Evolutionary conservation across 2,888 invertebrate species (phyloP), one percentile per base, ranked within the genome.

Genomic region (Nephrocerus scutellatus): DNA sequence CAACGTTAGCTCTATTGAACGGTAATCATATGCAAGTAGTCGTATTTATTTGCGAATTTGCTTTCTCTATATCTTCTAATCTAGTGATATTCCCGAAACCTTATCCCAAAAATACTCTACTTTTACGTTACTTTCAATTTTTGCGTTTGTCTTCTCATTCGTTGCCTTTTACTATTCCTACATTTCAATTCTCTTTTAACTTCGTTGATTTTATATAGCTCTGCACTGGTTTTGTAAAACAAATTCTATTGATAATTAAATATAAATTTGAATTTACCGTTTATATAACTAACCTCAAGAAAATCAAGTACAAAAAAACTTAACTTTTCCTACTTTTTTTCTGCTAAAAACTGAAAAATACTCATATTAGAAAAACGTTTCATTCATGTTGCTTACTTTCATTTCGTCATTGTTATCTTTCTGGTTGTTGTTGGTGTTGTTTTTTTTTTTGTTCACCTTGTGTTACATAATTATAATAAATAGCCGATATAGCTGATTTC

Each of bases 1-100:
- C 58, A 93, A 93, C 72, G 88, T 93, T 47, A 84, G 91, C 52
- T 84, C 91, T 44, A 84, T 95, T 49, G 91, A 95, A 72, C 84
- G 89, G 86, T 90, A 71, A 33, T 44, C 13, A 10, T 15, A 16
- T 19, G 5, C 16, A 34, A 9, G 19, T 15, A 30, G 7, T 15
- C 21, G 23, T 34, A 5, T 25, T 15, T 24, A 5, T 21, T 20
- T 19, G 24, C 14, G 13, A 4, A 30, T n/a, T 19, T 30, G 10
- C 10, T 30, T 30, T 19, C 12, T 9, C 19, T 19, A 19, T 19
- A 16, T n/a, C n/a, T 31, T 36, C 21, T 19, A 10, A 22, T 39
- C 19, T 32, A 21, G 18, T 25, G 15, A 12, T 20, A 25, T 25
- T 38, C 28, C 6, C 5, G 15, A 29, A 36, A 14, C 14, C 6